phyloP scores from a whole-genome alignment of 2,113 vertebrate species.

The Sander vitreus region DNA sequence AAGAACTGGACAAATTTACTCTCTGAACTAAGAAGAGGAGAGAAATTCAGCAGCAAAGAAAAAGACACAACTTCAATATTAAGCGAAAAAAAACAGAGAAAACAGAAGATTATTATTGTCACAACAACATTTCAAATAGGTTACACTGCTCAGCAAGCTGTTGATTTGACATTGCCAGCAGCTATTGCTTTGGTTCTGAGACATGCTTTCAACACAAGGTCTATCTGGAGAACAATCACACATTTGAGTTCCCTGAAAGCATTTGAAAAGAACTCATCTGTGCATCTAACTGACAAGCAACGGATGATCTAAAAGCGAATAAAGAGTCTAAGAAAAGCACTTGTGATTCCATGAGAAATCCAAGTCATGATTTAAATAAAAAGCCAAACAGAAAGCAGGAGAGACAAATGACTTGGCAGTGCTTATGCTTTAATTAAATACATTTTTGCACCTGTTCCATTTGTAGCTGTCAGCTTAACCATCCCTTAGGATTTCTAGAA shows the following conservation, averaged over 20 bases:
- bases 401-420: constrained; percentile 54
- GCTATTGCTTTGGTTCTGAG: constrained; percentile 60
- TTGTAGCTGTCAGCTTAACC: constrained; percentile 45
- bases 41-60: constrained; percentile 71
- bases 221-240: constrained; percentile 64
- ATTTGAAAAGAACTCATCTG: constrained; percentile 48
- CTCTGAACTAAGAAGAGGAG: constrained; percentile 85
- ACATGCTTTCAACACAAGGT: constrained; percentile 63
- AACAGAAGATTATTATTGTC: constrained; percentile 62
- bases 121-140: constrained; percentile 68
- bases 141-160: constrained; percentile 47
- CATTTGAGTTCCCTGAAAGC: constrained; percentile 49
- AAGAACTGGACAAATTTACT: constrained; percentile 97
- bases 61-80: constrained; percentile 48
- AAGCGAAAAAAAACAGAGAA: constrained; percentile 48
- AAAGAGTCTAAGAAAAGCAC: constrained; percentile 35
- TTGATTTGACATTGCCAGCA: constrained; percentile 58
- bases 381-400: constrained; percentile 19
- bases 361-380: constrained; percentile 40
- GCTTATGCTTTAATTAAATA: constrained; percentile 22
- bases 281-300: constrained; percentile 59
- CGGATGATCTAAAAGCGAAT: constrained; percentile 32
- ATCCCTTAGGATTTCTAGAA: constrained; percentile 25
- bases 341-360: constrained; percentile 34
- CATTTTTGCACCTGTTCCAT: constrained; percentile 45